Percentiles rank a stretch among this genome's conserved stretches.
phyloP scores from a whole-genome alignment of 53 echinoderm and acorn worm species.

The Mesocentrotus franciscanus region DNA sequence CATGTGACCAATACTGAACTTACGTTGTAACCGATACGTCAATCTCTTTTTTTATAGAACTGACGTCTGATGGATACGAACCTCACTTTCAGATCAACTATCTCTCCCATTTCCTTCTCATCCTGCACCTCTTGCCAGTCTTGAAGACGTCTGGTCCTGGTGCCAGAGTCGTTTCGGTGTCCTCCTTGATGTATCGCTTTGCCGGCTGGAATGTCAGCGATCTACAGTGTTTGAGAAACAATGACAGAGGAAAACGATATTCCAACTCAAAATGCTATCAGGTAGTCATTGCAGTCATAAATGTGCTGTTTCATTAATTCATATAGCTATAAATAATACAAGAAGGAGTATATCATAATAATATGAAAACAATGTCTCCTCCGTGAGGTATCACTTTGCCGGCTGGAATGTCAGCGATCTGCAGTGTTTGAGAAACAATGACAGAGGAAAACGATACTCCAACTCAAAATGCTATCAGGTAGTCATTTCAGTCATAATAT shows the following conservation, averaged over 20 bases:
- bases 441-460: constrained; percentile 41
- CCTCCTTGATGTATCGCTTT: constrained; percentile 72
- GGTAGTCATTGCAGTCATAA: no score
- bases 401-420: constrained; percentile 50
- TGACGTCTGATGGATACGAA: constrained; percentile 79
- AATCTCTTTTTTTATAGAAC: neutral
- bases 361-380: no score
- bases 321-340: neutral
- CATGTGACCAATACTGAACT: no score
- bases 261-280: no score
- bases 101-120: constrained; percentile 83
- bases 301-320: no score
- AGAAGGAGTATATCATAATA: no score
- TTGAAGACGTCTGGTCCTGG: constrained; percentile 72
- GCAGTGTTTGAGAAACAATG: constrained; percentile 1
- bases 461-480: constrained; percentile 72
- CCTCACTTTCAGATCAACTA: constrained; percentile 91
- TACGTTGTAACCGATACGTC: no score
- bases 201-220: no score
- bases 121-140: constrained; percentile 81
- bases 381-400: constrained; percentile 65
- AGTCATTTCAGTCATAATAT: no score
- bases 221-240: no score
- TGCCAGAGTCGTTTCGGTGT: constrained; percentile 76
- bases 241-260: no score